A percentile compares a stretch with the other conserved stretches of the same genome.
Evolutionary conservation across 2,113 vertebrate species (phyloP).

Genomic region (Lucifuga dentata): DNA sequence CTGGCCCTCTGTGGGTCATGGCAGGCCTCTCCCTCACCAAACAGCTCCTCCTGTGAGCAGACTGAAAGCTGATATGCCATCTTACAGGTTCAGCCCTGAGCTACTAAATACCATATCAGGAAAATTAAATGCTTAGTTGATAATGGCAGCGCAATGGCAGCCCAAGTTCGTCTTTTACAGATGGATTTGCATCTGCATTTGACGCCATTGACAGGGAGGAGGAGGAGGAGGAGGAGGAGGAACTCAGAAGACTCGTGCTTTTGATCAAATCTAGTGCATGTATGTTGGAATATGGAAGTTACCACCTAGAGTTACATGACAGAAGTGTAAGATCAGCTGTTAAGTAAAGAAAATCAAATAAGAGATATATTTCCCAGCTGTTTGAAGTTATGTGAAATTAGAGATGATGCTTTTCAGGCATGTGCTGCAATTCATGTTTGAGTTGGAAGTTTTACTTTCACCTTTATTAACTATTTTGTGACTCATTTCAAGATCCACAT

Average conservation of each 20-base stretch:
- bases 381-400: constrained; percentile 12
- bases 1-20: constrained; percentile 62
- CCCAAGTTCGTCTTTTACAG: constrained; percentile 31
- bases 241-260: background rate
- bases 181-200: constrained; percentile 28
- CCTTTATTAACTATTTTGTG: constrained; percentile 24
- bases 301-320: background rate
- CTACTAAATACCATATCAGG: constrained; percentile 41
- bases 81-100: constrained; percentile 52
- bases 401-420: constrained; percentile 3
- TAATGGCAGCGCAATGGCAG: constrained; percentile 29
- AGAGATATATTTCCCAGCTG: constrained; percentile 20
- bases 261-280: background rate
- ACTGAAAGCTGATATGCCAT: constrained; percentile 53
- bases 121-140: constrained; percentile 52
- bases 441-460: constrained; percentile 34
- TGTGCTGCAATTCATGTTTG: constrained; percentile 8
- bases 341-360: background rate
- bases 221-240: background rate
- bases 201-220: constrained; percentile 12
- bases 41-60: constrained; percentile 51
- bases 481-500: too few species aligned
- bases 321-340: constrained; percentile 13
- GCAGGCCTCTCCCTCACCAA: constrained; percentile 37
- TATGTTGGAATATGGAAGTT: too few species aligned